Conservation (phyloP, 2,113 vertebrate species). For the Podarcis cretensis region DNA sequence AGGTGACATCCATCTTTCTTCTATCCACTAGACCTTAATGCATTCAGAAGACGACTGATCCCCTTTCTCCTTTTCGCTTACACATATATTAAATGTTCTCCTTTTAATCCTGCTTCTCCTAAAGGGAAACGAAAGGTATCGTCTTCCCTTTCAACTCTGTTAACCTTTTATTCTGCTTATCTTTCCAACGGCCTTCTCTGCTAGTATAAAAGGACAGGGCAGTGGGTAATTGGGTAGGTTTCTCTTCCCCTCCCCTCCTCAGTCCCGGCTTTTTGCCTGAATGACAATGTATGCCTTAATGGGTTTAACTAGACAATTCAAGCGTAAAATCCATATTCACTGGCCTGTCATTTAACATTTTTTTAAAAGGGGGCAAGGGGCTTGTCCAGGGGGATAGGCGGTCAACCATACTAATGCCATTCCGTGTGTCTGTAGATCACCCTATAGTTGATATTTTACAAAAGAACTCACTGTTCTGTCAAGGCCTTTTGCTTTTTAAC, state of each 20-base stretch:
- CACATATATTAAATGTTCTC: conserved; percentile 51
- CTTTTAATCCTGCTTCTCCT: conserved; percentile 67
- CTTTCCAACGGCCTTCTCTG: conserved; percentile 68
- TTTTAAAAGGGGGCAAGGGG: conserved; percentile 60
- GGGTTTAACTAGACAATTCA: conserved; percentile 71
- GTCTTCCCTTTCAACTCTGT: conserved; percentile 69
- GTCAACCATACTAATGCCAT: conserved; percentile 52
- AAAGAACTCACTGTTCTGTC: conserved; percentile 43
- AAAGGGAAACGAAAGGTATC: conserved; percentile 47
- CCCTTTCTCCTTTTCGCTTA: conserved; percentile 58
- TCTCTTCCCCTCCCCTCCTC: conserved; percentile 35
- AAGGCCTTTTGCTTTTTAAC: conserved; percentile 1
- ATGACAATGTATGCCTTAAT: conserved; percentile 68
- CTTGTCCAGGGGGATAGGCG: conserved; percentile 47
- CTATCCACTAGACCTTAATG: background rate
- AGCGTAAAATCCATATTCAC: conserved; percentile 74
- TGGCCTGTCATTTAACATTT: conserved; percentile 70
- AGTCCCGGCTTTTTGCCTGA: conserved; percentile 51
- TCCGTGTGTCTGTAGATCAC: conserved; percentile 61
- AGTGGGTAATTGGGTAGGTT: conserved; percentile 69
- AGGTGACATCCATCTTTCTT: too few species aligned
- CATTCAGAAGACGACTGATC: background rate
- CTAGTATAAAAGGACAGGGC: conserved; percentile 72
- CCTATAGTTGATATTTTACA: conserved; percentile 44
- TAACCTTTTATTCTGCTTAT: conserved; percentile 63